Percentiles rank a stretch among this genome's conserved stretches.
phyloP scores from a whole-genome alignment of 92 coral and sea anemone species.

The Parazoanthus swiftii region DNA sequence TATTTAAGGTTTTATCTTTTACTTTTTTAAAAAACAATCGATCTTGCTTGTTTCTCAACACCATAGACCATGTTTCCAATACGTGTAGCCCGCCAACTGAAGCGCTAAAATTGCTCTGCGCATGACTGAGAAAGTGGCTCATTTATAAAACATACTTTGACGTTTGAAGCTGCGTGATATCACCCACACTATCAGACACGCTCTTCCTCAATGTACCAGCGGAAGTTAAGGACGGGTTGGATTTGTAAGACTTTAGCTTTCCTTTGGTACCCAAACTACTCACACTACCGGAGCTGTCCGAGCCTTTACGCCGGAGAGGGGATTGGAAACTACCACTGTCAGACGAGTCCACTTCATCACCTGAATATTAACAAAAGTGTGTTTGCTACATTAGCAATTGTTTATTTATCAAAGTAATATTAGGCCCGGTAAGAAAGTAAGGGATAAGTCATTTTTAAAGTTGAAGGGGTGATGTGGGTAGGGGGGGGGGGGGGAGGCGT shows the following conservation, averaged over 20 bases:
- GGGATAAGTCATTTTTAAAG: no score
- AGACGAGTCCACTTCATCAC: constrained; percentile 80
- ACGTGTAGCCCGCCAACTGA: no score
- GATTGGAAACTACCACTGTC: constrained; percentile 87
- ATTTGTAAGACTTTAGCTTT: constrained; percentile 70
- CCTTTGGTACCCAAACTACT: constrained; percentile 74
- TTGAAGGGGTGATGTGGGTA: no score
- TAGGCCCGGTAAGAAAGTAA: no score
- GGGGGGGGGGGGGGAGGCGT: no score
- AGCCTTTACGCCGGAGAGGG: constrained; percentile 74
- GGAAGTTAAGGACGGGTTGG: constrained; percentile 70
- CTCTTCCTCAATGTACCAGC: constrained; percentile 81
- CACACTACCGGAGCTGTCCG: constrained; percentile 86
- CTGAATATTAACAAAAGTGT: not conserved
- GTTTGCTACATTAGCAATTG: not conserved
- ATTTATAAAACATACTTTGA: constrained; percentile 49
- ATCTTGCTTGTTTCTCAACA: no score
- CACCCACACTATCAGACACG: constrained; percentile 70
- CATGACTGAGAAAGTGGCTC: no score
- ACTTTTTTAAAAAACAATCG: no score
- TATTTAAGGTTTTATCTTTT: no score
- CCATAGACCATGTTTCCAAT: no score
- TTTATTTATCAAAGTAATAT: not conserved
- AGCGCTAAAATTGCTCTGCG: no score
- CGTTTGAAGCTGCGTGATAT: constrained; percentile 49